Evolutionary conservation across 1,140 invertebrate genomes (phyloP), one percentile per base, ranked within the genome.

Genomic region (Lepidurus packardi): DNA sequence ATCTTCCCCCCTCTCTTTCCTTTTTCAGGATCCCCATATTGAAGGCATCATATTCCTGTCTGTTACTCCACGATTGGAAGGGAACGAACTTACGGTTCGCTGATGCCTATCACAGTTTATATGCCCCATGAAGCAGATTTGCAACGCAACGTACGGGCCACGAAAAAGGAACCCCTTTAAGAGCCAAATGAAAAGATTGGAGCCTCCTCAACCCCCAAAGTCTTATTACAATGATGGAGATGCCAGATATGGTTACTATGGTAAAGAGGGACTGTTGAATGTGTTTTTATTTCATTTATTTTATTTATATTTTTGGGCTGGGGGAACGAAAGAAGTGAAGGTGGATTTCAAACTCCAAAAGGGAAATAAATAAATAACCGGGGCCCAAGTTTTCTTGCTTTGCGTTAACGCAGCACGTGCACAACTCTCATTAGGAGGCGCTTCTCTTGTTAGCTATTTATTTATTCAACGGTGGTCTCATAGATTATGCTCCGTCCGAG

Each of bases 361-460:
- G 8, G 5, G 21, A 65, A 65, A 7, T n/a, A 16, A 65, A 65
- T n/a, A 65, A 65, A 21, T 65, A 65, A 65, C 16, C 16, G 21
- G 13, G 21, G 21, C 16, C 16, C 21, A 65, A 21, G 21, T 65
- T 65, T 65, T 65, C 53, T 65, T 65, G 53, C 16, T 65, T 65
- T 65, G 53, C 21, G 53, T 65, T 65, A 65, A 65, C 53, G 21
- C 53, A 65, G 53, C 53, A 65, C 53, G 53, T 65, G 53, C 53
- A 65, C 53, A 65, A 65, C 53, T 65, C 53, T 65, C 53, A 65
- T 65, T 65, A 65, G 53, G n/a, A 65, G 53, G 53, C 53, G 53
- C 53, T 65, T 65, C 53, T 65, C 53, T 65, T 65, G 53, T 65
- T 65, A 65, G 53, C 53, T 65, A 65, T 65, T 65, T 65, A 65